Base-by-base conservation (phyloP, 2,888 invertebrate genomes). In the Subacronicta megacephala region DNA sequence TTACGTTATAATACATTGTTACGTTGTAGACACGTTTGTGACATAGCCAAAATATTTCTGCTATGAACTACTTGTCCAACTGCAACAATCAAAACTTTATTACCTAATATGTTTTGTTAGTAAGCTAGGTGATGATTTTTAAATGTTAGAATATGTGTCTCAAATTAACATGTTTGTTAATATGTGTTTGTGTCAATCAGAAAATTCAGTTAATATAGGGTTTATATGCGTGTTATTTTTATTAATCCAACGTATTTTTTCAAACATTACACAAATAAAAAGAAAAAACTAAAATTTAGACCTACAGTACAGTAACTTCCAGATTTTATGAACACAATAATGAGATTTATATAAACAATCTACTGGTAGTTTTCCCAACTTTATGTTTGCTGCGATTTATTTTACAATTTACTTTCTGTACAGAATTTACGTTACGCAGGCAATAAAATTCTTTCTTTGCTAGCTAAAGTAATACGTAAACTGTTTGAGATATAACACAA, bases 401-500 rank as follows among this genome's bases (percentile, higher is more conserved):
- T 41, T 52, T 7, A 55, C 6, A 9, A 46, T 50, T 51, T 53
- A 54, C 43, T 63, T 49, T 60, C 17, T 49, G 12, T 44, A 42
- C n/a, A 33, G 17, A 16, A 41, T 52, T 52, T 31, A 55, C 26
- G 16, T 33, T 49, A 42, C 7, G 41, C 31, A 10, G 44, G 43
- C 46, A 66, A 52, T 54, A 18, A 47, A 42, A 52, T 35, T 41
- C 41, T 55, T 52, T 61, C 42, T 38, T 36, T 31, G 31, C 15
- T 26, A 1, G 31, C n/a, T 17, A 31, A 59, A 55, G 29, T 46
- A 40, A 51, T 36, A 12, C 35, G 50, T 58, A 58, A 60, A 56
- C 50, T 51, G 51, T 60, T 53, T n/a, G 18, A 56, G 33, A 70
- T 52, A 50, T 43, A 65, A 55, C 31, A 62, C 57, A n/a, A n/a